phyloP scores from a whole-genome alignment of 2,888 invertebrate genomes.

The Lasioglossum calceatum region DNA sequence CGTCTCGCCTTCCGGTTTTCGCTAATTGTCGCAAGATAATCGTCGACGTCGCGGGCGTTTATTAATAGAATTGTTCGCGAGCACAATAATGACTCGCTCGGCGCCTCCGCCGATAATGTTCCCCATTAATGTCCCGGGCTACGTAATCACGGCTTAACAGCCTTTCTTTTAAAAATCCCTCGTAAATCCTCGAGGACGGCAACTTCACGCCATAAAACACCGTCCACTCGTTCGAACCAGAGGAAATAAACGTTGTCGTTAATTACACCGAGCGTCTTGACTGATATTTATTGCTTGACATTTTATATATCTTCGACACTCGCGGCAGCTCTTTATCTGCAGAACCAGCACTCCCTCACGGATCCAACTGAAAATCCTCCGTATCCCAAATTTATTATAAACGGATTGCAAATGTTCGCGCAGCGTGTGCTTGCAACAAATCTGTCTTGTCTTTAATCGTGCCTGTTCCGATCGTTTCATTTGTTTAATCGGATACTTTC shows the following conservation, averaged over 20 bases:
- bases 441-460: too few species aligned
- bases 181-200: conserved; percentile 63
- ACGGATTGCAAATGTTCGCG: background rate
- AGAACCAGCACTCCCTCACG: background rate
- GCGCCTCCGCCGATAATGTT: background rate
- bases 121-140: conserved; percentile 4
- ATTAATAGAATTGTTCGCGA: background rate
- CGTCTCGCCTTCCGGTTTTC: background rate
- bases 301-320: conserved; percentile 7
- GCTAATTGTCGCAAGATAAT: background rate
- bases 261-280: conserved; percentile 16
- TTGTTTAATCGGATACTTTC: too few species aligned
- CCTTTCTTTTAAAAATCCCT: conserved; percentile 40
- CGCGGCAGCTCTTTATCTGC: background rate
- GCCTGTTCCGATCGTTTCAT: too few species aligned
- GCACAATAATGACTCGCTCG: background rate
- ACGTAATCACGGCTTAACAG: conserved; percentile 8
- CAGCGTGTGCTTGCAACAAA: too few species aligned
- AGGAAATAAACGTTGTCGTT: conserved; percentile 16
- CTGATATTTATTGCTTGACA: conserved; percentile 5
- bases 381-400: background rate
- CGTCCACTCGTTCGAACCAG: conserved; percentile 23
- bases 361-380: background rate
- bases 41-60: background rate
- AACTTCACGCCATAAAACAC: conserved; percentile 55